Evolutionary conservation across 2,888 invertebrate species (phyloP).

Genomic region (Dynastes maya): DNA sequence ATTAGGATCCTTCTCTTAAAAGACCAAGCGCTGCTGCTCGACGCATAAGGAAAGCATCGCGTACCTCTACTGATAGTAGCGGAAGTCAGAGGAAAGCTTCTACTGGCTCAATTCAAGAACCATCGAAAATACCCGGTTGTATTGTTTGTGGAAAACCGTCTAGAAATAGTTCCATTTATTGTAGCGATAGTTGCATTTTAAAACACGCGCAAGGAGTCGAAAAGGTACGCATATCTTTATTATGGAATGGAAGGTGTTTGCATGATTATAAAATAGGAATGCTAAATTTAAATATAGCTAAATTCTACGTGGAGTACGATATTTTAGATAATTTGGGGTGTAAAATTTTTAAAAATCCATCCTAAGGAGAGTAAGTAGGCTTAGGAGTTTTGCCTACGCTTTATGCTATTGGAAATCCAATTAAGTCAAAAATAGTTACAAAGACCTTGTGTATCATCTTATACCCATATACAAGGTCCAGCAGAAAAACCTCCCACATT

Average conservation of each 20-base stretch:
- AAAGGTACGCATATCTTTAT: slow-evolving; percentile 61
- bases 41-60: slow-evolving; percentile 66
- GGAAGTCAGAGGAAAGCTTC: slow-evolving; percentile 56
- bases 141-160: slow-evolving; percentile 85
- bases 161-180: slow-evolving; percentile 89
- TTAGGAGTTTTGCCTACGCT: no score
- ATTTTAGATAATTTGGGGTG: no score
- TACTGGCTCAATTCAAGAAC: slow-evolving; percentile 39
- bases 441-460: no score
- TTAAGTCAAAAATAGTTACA: no score
- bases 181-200: slow-evolving; percentile 90
- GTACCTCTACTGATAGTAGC: slow-evolving; percentile 65
- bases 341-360: no score
- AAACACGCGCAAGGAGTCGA: slow-evolving; percentile 85
- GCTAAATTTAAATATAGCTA: no score
- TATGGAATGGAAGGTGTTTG: not conserved
- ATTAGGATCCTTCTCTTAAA: slow-evolving; percentile 64
- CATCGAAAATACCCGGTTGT: slow-evolving; percentile 70
- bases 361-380: no score
- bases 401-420: no score
- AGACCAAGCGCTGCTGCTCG: slow-evolving; percentile 68
- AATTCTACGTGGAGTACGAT: no score
- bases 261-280: not conserved
- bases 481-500: no score
- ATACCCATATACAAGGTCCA: no score